These are phyloP conservation scores for Lottia scabra DNA, from an alignment of 2,888 invertebrate species.

Conservation along the genomic window DNA sequence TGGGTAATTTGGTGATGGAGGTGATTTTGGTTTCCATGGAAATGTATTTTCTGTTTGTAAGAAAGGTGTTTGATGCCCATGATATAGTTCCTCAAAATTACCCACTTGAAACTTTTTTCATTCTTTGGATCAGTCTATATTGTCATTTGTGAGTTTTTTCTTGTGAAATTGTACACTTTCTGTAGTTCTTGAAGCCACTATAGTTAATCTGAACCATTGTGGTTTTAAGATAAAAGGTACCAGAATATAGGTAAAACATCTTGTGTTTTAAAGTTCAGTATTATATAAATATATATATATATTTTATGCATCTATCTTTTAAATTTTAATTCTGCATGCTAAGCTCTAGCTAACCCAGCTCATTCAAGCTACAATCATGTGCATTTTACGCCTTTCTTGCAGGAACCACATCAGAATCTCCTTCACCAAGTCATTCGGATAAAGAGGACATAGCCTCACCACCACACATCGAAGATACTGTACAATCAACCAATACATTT, in stretches of 20 bases:
- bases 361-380: conserved; percentile 36
- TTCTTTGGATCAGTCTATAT: too few relatives aligned
- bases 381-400: conserved; percentile 66
- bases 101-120: too few relatives aligned
- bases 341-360: neutral
- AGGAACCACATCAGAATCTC: conserved; percentile 15
- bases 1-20: neutral
- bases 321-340: neutral
- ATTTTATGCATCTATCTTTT: too few relatives aligned
- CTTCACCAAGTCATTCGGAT: conserved; percentile 1
- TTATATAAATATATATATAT: too few relatives aligned
- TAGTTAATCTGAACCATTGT: too few relatives aligned
- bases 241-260: too few relatives aligned
- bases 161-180: too few relatives aligned
- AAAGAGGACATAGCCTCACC: conserved; percentile 5
- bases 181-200: too few relatives aligned
- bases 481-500: conserved; percentile 20
- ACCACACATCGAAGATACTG: conserved; percentile 15
- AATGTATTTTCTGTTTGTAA: neutral
- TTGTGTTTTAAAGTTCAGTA: too few relatives aligned
- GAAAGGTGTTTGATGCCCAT: conserved; percentile 37
- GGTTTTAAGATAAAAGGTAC: too few relatives aligned
- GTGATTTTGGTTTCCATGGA: neutral
- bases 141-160: too few relatives aligned
- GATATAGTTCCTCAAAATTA: neutral